phyloP scores from a whole-genome alignment of 2,797 vertebrate genomes.

The Lophotriccus pileatus region DNA sequence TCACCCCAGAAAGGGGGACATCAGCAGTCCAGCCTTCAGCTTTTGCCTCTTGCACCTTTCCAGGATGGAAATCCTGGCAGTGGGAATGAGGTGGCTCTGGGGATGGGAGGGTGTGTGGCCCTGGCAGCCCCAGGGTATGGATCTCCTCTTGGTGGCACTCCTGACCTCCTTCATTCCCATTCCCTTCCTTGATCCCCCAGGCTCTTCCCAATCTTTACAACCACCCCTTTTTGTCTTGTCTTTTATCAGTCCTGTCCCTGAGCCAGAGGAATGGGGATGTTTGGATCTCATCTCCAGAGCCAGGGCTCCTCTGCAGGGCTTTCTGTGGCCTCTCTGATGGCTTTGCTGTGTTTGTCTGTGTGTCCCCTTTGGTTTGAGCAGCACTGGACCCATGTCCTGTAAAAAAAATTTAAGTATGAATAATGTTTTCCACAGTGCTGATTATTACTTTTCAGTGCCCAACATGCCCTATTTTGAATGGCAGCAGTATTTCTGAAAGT shows the following conservation, averaged over 20 bases:
- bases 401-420: not conserved
- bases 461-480: not conserved
- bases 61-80: not conserved
- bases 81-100: not conserved
- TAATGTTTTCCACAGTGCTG: not conserved
- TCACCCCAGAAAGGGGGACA: not conserved
- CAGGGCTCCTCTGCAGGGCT: not conserved
- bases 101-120: accelerated
- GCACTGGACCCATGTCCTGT: not conserved
- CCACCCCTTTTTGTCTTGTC: not conserved
- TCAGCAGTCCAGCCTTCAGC: accelerated
- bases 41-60: not conserved
- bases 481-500: not conserved
- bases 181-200: not conserved
- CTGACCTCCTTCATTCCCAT: too few relatives aligned
- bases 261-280: not conserved
- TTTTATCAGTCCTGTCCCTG: not conserved
- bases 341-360: not conserved
- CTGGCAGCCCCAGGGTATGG: accelerated
- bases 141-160: not conserved
- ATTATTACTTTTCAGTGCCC: not conserved
- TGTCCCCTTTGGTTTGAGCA: not conserved
- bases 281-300: not conserved
- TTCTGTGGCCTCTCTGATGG: not conserved
- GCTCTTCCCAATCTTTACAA: not conserved